A percentile compares a stretch with the other conserved stretches of the same genome.
These are phyloP conservation scores for Holacanthella duospinosa DNA, from an alignment of 2,888 invertebrate species.

Conservation along the genomic window DNA sequence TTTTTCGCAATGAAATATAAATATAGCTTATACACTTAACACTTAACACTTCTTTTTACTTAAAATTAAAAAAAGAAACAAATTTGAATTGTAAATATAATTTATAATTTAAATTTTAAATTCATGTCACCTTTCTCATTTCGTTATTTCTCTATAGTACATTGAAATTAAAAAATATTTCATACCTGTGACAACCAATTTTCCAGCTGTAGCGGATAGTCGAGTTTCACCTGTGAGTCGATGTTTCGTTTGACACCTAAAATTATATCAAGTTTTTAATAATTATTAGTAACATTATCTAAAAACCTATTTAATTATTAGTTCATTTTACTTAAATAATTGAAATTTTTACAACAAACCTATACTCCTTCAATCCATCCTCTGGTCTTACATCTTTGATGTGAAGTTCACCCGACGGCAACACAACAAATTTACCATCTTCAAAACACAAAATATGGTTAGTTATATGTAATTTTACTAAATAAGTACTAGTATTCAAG, in stretches of 20 bases:
- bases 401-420: conserved; percentile 89
- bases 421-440: conserved; percentile 91
- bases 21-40: too few relatives aligned
- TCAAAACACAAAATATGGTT: conserved; percentile 34
- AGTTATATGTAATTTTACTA: neutral
- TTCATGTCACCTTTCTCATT: too few relatives aligned
- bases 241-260: conserved; percentile 82
- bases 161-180: too few relatives aligned
- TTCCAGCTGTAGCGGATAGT: conserved; percentile 83
- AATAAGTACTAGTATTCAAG: conserved; percentile 25
- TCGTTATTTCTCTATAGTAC: too few relatives aligned
- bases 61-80: too few relatives aligned
- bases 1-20: too few relatives aligned
- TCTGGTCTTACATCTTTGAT: conserved; percentile 89
- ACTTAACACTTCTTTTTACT: too few relatives aligned
- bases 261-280: neutral
- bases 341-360: conserved; percentile 14
- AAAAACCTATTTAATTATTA: neutral
- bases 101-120: too few relatives aligned
- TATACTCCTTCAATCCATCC: conserved; percentile 82
- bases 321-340: neutral
- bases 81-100: too few relatives aligned
- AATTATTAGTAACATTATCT: neutral
- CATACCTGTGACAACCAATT: conserved; percentile 91
- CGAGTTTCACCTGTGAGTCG: conserved; percentile 84